Conservation (phyloP, 2,797 vertebrate genomes). For the Chloroceryle amazona region DNA sequence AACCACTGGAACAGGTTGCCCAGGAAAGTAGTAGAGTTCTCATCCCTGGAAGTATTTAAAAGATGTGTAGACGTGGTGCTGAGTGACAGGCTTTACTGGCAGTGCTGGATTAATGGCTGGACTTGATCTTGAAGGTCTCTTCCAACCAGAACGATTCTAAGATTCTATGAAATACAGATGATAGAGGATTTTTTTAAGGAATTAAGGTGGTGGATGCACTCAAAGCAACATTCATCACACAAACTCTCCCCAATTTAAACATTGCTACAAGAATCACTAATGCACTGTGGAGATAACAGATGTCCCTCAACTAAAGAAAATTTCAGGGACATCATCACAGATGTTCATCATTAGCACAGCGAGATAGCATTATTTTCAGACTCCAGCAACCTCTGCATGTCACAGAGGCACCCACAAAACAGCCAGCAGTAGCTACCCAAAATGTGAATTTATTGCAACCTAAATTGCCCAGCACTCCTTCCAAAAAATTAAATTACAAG, state of each 20-base stretch:
- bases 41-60: too few relatives aligned
- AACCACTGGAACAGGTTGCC: too few relatives aligned
- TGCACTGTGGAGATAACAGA: background rate
- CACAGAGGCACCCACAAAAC: background rate
- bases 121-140: too few relatives aligned
- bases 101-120: too few relatives aligned
- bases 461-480: background rate
- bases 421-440: background rate
- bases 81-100: too few relatives aligned
- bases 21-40: too few relatives aligned
- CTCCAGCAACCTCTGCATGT: background rate
- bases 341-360: background rate
- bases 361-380: background rate
- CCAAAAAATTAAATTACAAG: background rate
- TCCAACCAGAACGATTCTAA: too few relatives aligned
- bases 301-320: conserved; percentile 28
- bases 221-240: background rate
- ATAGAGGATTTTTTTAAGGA: background rate
- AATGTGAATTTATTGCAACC: background rate
- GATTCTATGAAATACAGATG: too few relatives aligned
- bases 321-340: background rate
- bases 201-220: background rate
- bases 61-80: too few relatives aligned
- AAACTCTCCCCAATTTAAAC: background rate
- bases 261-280: background rate